Percentiles rank a stretch among this genome's conserved stretches.
phyloP scores from a whole-genome alignment of 2,797 vertebrate genomes.

The Chaenodraco wilsoni region DNA sequence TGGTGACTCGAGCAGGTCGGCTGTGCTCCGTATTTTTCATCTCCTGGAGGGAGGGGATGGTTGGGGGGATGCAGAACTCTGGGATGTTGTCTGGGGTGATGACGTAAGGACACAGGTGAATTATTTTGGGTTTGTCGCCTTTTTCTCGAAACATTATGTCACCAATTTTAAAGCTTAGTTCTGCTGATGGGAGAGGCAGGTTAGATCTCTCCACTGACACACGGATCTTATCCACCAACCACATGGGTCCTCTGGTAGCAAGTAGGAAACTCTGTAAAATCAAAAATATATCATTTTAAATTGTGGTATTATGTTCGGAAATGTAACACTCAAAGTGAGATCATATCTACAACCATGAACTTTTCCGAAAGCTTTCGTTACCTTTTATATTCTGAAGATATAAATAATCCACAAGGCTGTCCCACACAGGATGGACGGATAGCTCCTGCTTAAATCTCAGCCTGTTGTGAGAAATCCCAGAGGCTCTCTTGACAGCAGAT shows the following conservation, averaged over 20 bases:
- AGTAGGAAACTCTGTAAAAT: constrained; percentile 57
- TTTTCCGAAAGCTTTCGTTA: constrained; percentile 53
- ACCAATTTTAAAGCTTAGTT: constrained; percentile 79
- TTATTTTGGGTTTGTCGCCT: constrained; percentile 73
- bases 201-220: constrained; percentile 83
- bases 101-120: constrained; percentile 87
- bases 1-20: constrained; percentile 50
- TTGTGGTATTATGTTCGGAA: constrained; percentile 1
- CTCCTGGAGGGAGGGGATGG: constrained; percentile 79
- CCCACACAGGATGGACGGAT: constrained; percentile 15
- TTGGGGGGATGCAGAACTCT: constrained; percentile 93
- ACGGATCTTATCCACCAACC: constrained; percentile 84
- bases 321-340: background rate
- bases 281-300: constrained; percentile 5
- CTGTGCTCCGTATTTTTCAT: constrained; percentile 64
- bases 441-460: constrained; percentile 33
- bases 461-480: constrained; percentile 21
- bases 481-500: constrained; percentile 47
- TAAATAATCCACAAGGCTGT: constrained; percentile 52
- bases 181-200: constrained; percentile 74
- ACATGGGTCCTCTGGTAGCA: constrained; percentile 72
- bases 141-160: constrained; percentile 85
- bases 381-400: constrained; percentile 58
- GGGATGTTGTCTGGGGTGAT: constrained; percentile 95
- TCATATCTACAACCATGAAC: background rate